Evolutionary conservation across 1,140 invertebrate species (phyloP), one percentile per base, ranked within the genome.

Genomic region (Aphelinus atriplicis): DNA sequence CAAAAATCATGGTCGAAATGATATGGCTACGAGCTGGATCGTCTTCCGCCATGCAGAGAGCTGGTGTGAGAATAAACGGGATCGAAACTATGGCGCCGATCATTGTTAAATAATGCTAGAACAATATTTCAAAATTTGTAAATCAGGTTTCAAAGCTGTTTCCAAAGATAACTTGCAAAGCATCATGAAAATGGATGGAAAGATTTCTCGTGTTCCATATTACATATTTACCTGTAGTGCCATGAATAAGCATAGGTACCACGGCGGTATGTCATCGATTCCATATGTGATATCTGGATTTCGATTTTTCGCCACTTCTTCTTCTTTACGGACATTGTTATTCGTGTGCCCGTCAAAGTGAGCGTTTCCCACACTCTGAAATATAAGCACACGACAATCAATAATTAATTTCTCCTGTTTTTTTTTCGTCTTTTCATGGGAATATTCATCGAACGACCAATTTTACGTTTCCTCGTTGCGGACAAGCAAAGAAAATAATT

Each of bases 1-100:
- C 93, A 81, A 97, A 95, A 70, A 96, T 95, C 90, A 96, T 95
- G 0, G 95, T 96, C 0, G 93, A 95, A 73, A 96, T 94, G 45
- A 97, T 93, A 80, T 95, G 90, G 76, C 91, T 94, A 61, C 92
- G 88, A n/a, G 93, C 91, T 0, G 94, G 93, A 85, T 95, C 93
- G 57, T 93, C 91, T 73, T 94, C 92, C 1, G 89, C 89, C 91
- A 97, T 95, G 84, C 95, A 97, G 1, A 97, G 87, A 0, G 92
- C 91, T 1, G 93, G 93, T 10, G 93, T 93, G 56, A 97, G 83
- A 58, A 97, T 92, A 77, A 96, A 94, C 0, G 95, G 95, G 73
- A 95, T 94, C 1, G 94, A 92, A 0, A 96, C 93, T 48, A 95
- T 95, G 0, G 93, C 94, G 0, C 94, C 95, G 55, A 96, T 95